Evolutionary conservation across 2,113 vertebrate genomes (phyloP).

Genomic region (Petromus typicus): DNA sequence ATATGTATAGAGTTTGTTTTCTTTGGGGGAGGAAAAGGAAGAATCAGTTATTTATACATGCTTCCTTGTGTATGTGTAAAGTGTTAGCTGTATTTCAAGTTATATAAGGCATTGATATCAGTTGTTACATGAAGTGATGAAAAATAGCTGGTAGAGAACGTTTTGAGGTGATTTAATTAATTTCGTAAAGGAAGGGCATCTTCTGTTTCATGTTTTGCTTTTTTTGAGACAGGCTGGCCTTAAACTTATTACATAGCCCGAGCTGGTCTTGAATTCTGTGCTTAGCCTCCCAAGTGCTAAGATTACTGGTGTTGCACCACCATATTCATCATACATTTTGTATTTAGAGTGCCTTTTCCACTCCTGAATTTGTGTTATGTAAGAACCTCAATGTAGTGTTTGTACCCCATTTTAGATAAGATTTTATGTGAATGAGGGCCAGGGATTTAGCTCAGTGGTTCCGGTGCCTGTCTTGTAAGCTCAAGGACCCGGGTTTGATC

Average conservation of each 20-base stretch:
- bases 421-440: constrained; percentile 44
- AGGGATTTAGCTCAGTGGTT: too few species aligned
- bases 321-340: not conserved
- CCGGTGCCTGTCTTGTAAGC: too few species aligned
- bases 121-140: not conserved
- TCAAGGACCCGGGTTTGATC: too few species aligned
- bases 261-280: not conserved
- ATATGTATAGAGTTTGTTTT: not conserved
- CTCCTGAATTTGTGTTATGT: not conserved
- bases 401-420: not conserved
- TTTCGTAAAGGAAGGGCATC: not conserved
- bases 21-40: not conserved
- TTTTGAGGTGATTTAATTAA: not conserved
- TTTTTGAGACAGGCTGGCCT: not conserved
- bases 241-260: not conserved
- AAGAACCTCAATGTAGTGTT: not conserved
- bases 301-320: not conserved
- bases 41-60: not conserved
- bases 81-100: not conserved
- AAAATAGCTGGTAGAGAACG: not conserved
- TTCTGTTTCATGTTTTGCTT: not conserved
- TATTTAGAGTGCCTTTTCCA: not conserved
- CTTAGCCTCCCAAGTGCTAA: not conserved
- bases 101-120: not conserved
- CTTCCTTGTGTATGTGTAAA: not conserved